Evolutionary conservation across 2,888 invertebrate genomes (phyloP), one percentile per base, ranked within the genome.

Genomic region (Clistopyga incitator): DNA sequence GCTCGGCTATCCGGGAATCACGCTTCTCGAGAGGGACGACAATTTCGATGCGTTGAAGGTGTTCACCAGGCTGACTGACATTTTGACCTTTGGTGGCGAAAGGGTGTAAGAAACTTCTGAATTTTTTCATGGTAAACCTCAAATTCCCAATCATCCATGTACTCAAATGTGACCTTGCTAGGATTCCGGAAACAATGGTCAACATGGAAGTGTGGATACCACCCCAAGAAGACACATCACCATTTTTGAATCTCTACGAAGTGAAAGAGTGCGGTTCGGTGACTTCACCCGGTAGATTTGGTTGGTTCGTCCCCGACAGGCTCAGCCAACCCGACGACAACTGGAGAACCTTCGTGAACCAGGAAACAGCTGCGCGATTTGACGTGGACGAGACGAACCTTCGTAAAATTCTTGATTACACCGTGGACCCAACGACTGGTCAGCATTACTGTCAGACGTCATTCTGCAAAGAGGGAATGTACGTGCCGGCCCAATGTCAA

Each of bases 141-240:
- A 20, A 11, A 23, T 3, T 10, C 6, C n/a, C 3, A 38, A 61
- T 59, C 13, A 29, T 18, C 6, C 4, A 10, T 59, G 6, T 59
- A 23, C 29, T 59, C 6, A 6, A 59, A 59, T 15, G 4, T 29
- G 4, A 59, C 15, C 29, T 34, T 86, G 85, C 6, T 87, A 94
- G 94, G 76, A 87, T 93, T 75, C 94, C 94, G 11, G 90, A 91
- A 29, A 91, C 94, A 0, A 94, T 95, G 93, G 94, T 97, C 20
- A 96, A 97, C 91, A 92, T 97, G 89, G 97, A 96, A 91, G 95
- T 96, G 0, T 96, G 96, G 96, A 93, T 96, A 81, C 94, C 95
- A 25, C 95, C 96, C 0, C 95, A 95, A 59, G 94, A 94, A 74
- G 95, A 95, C 88, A 93, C 94, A 38, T 93, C 93, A 74, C 93